Evolutionary conservation across 2,113 vertebrate species (phyloP).

Genomic region (Catharus minimus): DNA sequence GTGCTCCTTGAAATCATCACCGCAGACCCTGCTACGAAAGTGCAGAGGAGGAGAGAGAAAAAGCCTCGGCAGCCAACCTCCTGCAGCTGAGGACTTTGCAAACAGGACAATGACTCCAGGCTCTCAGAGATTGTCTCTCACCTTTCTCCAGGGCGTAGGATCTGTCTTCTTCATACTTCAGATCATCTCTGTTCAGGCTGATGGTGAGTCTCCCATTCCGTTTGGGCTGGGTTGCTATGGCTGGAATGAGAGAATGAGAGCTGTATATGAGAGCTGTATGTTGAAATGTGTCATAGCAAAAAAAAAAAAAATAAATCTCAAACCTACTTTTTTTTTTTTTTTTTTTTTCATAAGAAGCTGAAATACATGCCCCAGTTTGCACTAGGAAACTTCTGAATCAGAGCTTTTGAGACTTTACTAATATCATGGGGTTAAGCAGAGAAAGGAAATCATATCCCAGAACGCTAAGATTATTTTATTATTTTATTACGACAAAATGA

Average conservation of each 20-base stretch:
- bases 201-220: constrained; percentile 74
- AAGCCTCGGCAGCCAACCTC: constrained; percentile 14
- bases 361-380: background rate
- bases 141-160: constrained; percentile 68
- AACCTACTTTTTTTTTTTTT: too few species aligned
- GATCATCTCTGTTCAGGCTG: constrained; percentile 71
- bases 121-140: background rate
- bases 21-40: constrained; percentile 3
- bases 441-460: constrained; percentile 30
- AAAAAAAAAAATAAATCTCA: background rate
- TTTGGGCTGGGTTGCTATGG: constrained; percentile 22
- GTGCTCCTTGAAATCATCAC: constrained; percentile 36
- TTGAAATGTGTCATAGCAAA: background rate
- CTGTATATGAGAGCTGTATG: background rate
- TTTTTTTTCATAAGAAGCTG: background rate
- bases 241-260: background rate
- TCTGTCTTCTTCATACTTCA: constrained; percentile 69
- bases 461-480: constrained; percentile 41
- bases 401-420: constrained; percentile 20
- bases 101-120: constrained; percentile 63
- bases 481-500: constrained; percentile 43
- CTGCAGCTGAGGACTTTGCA: constrained; percentile 9
- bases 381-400: constrained; percentile 32
- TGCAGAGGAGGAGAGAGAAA: constrained; percentile 20
- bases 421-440: constrained; percentile 7